Evolutionary conservation across 1,140 invertebrate genomes (phyloP).

Genomic region (Trachelipus rathkii): DNA sequence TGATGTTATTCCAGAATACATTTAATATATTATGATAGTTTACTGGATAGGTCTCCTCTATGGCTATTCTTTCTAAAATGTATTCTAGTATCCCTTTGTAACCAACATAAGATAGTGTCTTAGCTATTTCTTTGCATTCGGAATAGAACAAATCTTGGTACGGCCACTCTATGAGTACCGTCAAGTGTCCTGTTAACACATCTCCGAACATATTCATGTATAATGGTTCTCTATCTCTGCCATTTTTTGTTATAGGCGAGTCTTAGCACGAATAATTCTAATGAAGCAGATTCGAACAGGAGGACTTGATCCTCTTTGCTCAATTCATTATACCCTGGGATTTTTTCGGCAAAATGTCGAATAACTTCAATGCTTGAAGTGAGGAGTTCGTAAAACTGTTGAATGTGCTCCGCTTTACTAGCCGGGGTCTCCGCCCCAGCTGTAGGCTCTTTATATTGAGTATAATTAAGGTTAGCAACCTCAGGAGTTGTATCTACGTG

Average conservation of each 20-base stretch:
- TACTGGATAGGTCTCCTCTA: too few relatives aligned
- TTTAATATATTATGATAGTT: too few relatives aligned
- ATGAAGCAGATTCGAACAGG: slow-evolving; percentile 87
- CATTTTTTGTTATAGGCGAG: slow-evolving; percentile 88
- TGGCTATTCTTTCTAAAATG: too few relatives aligned
- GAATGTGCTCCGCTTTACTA: slow-evolving; percentile 69
- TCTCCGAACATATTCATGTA: too few relatives aligned
- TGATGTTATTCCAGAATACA: too few relatives aligned
- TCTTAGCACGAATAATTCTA: slow-evolving; percentile 87
- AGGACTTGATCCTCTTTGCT: slow-evolving; percentile 83
- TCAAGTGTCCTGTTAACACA: too few relatives aligned
- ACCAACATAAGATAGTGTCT: too few relatives aligned
- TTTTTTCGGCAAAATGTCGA: slow-evolving; percentile 84
- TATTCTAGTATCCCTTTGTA: too few relatives aligned
- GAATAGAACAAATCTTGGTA: too few relatives aligned
- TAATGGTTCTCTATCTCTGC: too few relatives aligned
- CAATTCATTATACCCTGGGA: slow-evolving; percentile 85
- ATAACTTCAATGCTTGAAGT: slow-evolving; percentile 90
- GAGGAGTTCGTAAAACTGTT: slow-evolving; percentile 85
- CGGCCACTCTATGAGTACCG: too few relatives aligned
- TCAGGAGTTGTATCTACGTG: slow-evolving; percentile 93
- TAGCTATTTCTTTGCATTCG: too few relatives aligned
- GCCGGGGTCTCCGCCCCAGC: slow-evolving; percentile 47
- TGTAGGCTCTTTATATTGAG: slow-evolving; percentile 51
- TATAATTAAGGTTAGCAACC: slow-evolving; percentile 84